These are phyloP conservation scores for Drosophila kanekoi DNA, from an alignment of 2,888 invertebrate species.

Conservation along the genomic window DNA sequence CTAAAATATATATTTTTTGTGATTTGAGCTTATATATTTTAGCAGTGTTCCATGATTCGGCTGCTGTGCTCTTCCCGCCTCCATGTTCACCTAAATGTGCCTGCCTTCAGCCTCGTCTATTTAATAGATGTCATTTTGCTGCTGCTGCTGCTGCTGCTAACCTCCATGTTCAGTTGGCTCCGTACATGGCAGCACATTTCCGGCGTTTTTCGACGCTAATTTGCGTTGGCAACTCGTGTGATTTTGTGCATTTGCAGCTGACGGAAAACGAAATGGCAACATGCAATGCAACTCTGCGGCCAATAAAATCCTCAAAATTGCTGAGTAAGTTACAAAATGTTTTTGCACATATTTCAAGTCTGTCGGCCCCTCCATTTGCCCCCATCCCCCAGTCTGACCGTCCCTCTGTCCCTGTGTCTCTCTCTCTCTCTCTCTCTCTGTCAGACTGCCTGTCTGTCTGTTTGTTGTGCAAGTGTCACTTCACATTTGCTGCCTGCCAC, in stretches of 20 bases:
- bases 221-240: no score
- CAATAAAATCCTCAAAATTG: slow-evolving; percentile 12
- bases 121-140: no score
- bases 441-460: no score
- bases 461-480: slow-evolving; percentile 27
- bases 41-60: no score
- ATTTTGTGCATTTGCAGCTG: slow-evolving; percentile 39
- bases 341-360: slow-evolving; percentile 14
- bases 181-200: slow-evolving; percentile 44
- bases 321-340: slow-evolving; percentile 5
- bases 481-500: slow-evolving; percentile 32
- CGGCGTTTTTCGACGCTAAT: slow-evolving; percentile 60
- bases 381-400: not conserved
- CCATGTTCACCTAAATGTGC: not conserved
- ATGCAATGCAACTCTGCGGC: slow-evolving; percentile 22
- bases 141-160: not conserved
- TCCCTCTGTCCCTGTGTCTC: not conserved
- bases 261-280: slow-evolving; percentile 47
- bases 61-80: no score
- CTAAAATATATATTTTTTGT: no score
- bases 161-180: slow-evolving; percentile 12
- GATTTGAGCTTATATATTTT: no score
- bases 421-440: not conserved
- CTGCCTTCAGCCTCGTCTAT: no score
- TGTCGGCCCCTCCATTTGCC: no score